Evolutionary conservation across 2,888 invertebrate genomes (phyloP).

Genomic region (Falcaria lacertinaria): DNA sequence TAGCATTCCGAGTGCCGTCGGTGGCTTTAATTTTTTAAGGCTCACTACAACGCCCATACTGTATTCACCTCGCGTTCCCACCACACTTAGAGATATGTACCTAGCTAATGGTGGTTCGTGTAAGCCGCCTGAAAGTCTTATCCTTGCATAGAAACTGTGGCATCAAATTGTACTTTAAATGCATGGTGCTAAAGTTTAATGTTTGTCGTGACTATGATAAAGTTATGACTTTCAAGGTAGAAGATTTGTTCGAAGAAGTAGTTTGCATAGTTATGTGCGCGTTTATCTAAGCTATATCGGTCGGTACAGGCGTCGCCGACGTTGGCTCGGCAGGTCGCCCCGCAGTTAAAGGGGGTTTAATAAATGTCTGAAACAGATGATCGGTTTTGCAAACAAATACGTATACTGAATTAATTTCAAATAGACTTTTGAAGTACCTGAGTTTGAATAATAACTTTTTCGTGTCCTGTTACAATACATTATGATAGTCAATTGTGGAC

Average conservation of each 20-base stretch:
- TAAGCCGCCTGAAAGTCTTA: constrained; percentile 27
- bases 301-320: constrained; percentile 41
- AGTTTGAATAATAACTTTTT: too few species aligned
- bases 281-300: constrained; percentile 71
- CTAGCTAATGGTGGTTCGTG: constrained; percentile 62
- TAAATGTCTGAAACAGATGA: constrained; percentile 43
- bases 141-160: constrained; percentile 13
- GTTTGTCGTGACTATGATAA: constrained; percentile 21
- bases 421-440: neutral
- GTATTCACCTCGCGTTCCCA: constrained; percentile 70
- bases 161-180: constrained; percentile 31
- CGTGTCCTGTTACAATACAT: too few species aligned
- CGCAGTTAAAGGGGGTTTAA: constrained; percentile 35
- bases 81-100: constrained; percentile 62
- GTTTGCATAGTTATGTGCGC: constrained; percentile 72
- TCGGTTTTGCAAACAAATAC: constrained; percentile 16
- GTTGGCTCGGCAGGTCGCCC: constrained; percentile 45
- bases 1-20: constrained; percentile 65
- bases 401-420: constrained; percentile 1
- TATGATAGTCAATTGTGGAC: too few species aligned
- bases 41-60: constrained; percentile 59
- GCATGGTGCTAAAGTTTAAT: constrained; percentile 34
- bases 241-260: constrained; percentile 37
- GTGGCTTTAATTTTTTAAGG: constrained; percentile 69
- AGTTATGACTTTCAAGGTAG: constrained; percentile 32